phyloP scores from a whole-genome alignment of 35 echinoderm and acorn worm genomes.

The Lytechinus variegatus region DNA sequence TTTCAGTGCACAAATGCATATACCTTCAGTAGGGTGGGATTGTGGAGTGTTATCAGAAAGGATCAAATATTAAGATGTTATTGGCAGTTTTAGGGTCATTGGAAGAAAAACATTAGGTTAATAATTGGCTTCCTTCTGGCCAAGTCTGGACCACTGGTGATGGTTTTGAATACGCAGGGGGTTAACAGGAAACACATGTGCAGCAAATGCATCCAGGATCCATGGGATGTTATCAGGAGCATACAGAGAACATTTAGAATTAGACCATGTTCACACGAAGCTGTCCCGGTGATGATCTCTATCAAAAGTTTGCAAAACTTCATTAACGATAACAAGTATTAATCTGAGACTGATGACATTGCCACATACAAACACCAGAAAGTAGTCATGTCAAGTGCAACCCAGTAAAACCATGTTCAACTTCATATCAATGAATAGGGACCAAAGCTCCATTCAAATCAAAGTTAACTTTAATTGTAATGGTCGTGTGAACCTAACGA shows the following conservation, averaged over 20 bases:
- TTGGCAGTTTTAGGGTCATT: not conserved
- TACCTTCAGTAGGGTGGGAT: not conserved
- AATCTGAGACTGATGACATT: no score
- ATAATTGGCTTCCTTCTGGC: constrained; percentile 11
- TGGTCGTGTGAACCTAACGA: no score
- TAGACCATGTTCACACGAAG: no score
- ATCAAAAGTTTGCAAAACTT: no score
- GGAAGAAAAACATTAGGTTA: not conserved
- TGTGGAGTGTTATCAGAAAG: not conserved
- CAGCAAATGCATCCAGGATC: not conserved
- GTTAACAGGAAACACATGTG: not conserved
- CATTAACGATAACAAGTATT: no score
- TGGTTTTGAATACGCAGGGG: not conserved
- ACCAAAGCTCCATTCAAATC: no score
- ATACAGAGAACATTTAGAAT: not conserved
- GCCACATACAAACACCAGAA: no score
- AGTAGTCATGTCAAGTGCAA: no score
- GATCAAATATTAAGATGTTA: not conserved
- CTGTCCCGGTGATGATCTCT: no score
- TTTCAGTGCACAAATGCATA: not conserved
- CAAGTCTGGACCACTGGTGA: not conserved
- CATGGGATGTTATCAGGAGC: not conserved
- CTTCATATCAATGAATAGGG: no score
- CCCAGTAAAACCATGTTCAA: no score
- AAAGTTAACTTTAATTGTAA: no score